A percentile compares a stretch with the other conserved stretches of the same genome.
phyloP scores from a whole-genome alignment of 1,140 invertebrate genomes.

The Metopolophium dirhodum region DNA sequence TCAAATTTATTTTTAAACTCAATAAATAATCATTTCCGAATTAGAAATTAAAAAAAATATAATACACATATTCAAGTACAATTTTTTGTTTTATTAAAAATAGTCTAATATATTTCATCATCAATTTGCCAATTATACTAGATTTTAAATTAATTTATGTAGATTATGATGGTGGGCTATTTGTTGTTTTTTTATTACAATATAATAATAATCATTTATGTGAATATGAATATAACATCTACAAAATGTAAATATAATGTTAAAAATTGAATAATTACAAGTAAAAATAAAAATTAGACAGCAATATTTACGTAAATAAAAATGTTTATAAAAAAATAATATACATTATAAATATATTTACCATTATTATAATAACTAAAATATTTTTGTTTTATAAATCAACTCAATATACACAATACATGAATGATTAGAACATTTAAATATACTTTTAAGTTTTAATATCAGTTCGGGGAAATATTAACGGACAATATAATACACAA shows the following conservation, averaged over 20 bases:
- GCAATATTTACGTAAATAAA: neutral
- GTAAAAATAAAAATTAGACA: neutral
- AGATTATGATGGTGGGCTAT: neutral
- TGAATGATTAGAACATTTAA: neutral
- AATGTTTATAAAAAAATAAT: slow-evolving; percentile 18
- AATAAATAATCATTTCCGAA: too few relatives aligned
- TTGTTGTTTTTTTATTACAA: neutral
- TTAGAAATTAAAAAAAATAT: neutral
- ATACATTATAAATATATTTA: slow-evolving; percentile 12
- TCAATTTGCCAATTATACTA: slow-evolving; percentile 24
- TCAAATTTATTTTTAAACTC: neutral
- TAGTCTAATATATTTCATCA: neutral
- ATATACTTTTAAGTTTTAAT: neutral
- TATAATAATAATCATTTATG: neutral
- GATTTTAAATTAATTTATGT: neutral
- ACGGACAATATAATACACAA: neutral
- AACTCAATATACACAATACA: neutral
- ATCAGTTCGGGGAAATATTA: neutral
- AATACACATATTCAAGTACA: neutral
- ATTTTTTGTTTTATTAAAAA: neutral
- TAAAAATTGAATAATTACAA: slow-evolving; percentile 17
- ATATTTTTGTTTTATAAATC: slow-evolving; percentile 9
- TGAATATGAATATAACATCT: neutral
- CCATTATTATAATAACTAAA: neutral
- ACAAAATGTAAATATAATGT: neutral